Evolutionary conservation across 2,797 vertebrate genomes (phyloP), one percentile per base, ranked within the genome.

Genomic region (Melanotaenia pygmaea): DNA sequence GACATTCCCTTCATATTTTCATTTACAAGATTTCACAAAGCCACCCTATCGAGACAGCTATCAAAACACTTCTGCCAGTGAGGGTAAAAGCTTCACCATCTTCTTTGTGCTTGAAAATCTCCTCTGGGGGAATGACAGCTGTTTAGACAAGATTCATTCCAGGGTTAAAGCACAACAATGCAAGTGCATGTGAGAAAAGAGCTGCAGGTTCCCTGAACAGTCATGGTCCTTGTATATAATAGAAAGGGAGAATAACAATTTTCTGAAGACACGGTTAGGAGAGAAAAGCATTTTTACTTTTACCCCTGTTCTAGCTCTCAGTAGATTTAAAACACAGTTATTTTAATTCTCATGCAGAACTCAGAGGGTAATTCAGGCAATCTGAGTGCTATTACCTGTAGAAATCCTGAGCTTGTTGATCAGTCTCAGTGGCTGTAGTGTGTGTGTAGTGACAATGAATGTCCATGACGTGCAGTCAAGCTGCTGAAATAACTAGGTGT

Each of bases 1-100:
- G 94, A 90, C 92, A 88, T 82, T 88, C 91, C 74, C 81, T 77
- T 87, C 89, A 67, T 81, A 84, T 81, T 91, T 91, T 90, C 79
- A 77, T 79, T 54, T 77, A 77, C 30, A 32, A 77, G 83, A 83
- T 88, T 94, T 90, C 90, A 84, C 87, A 88, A 57, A 77, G 88
- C 93, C 88, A 38, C 72, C 79, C 69, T 75, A 87, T 90, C 73
- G 50, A 76, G 72, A 54, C 80, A 83, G 74, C 91, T 90, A 93
- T 92, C 93, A 92, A 65, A 80, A 77, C 57, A 74, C 84, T 84
- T 67, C 89, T 86, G 86, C 74, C 76, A 83, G 63, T 86, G 76
- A 73, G 84, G 87, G 77, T 87, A 93, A 93, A 77, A 62, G 88
- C 65, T 74, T 73, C 50, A 0, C 66, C 58, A 3, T 78, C 78